These are phyloP conservation scores for Nemurella pictetii DNA, from an alignment of 2,888 invertebrate genomes.

Conservation along the genomic window DNA sequence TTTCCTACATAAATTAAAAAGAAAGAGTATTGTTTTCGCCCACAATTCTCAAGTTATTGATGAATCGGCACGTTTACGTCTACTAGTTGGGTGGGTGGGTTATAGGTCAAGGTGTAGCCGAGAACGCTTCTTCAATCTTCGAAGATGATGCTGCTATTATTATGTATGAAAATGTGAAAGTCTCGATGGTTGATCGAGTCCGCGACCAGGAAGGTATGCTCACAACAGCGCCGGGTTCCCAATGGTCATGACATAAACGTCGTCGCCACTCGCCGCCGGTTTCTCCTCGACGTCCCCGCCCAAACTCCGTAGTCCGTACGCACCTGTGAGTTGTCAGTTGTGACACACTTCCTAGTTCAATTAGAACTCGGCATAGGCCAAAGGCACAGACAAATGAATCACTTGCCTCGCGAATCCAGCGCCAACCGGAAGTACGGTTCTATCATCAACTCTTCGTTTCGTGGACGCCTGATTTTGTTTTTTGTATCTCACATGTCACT, in stretches of 20 bases:
- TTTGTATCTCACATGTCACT: too few relatives aligned
- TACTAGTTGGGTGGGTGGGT: not conserved
- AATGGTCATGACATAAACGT: not conserved
- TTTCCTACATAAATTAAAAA: not conserved
- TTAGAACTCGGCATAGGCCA: not conserved
- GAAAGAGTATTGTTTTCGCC: not conserved
- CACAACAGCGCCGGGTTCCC: not conserved
- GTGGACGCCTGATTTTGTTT: too few relatives aligned
- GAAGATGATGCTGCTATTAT: not conserved
- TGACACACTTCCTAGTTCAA: constrained; percentile 15
- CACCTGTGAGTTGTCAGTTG: too few relatives aligned
- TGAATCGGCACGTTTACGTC: not conserved
- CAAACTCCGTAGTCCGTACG: not conserved
- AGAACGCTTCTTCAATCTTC: constrained; percentile 1
- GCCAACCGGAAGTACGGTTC: not conserved
- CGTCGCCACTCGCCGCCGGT: not conserved
- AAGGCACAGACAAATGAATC: not conserved
- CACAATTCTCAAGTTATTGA: not conserved
- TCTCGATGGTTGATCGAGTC: not conserved
- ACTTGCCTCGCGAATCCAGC: not conserved
- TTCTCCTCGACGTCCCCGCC: constrained; percentile 12
- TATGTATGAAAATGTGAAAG: constrained; percentile 20
- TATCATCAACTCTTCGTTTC: too few relatives aligned
- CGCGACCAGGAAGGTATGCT: not conserved
- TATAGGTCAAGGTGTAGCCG: constrained; percentile 7